Percentiles rank a stretch among this genome's conserved stretches.
These are phyloP conservation scores for Saturnia pavonia DNA, from an alignment of 2,888 invertebrate genomes.

Conservation along the genomic window DNA sequence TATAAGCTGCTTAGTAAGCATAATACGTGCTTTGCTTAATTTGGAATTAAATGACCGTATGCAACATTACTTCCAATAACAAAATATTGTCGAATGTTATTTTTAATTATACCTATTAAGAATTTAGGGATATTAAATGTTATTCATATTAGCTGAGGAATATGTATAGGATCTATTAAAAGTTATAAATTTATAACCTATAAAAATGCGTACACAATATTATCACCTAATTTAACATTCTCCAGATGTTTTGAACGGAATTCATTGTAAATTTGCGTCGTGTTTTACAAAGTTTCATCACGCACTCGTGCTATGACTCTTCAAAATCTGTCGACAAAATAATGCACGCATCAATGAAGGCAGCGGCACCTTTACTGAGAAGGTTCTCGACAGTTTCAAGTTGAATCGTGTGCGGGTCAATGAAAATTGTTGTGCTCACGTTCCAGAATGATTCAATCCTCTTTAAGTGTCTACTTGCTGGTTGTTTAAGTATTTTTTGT, in stretches of 20 bases:
- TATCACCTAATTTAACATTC: background rate
- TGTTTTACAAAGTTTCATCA: background rate
- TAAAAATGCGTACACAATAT: background rate
- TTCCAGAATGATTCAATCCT: constrained; percentile 7
- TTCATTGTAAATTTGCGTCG: background rate
- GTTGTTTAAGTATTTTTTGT: constrained; percentile 13
- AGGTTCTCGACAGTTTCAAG: constrained; percentile 26
- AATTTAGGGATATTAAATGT: too few relatives aligned
- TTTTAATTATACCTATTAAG: too few relatives aligned
- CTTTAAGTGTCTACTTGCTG: constrained; percentile 6
- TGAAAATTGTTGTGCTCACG: constrained; percentile 41
- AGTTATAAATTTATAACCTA: background rate
- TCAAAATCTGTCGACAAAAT: constrained; percentile 8
- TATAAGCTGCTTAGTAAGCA: too few relatives aligned
- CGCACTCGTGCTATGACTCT: background rate
- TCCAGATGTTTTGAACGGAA: background rate
- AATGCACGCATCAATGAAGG: constrained; percentile 10
- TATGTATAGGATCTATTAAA: background rate
- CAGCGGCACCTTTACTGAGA: constrained; percentile 26
- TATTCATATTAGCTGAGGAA: too few relatives aligned
- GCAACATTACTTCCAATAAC: too few relatives aligned
- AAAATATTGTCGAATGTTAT: too few relatives aligned
- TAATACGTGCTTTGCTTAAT: too few relatives aligned
- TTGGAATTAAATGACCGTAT: too few relatives aligned
- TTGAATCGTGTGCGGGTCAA: constrained; percentile 42